Evolutionary conservation across 2,113 vertebrate species (phyloP), one percentile per base, ranked within the genome.

Genomic region (Poeciliopsis prolifica): DNA sequence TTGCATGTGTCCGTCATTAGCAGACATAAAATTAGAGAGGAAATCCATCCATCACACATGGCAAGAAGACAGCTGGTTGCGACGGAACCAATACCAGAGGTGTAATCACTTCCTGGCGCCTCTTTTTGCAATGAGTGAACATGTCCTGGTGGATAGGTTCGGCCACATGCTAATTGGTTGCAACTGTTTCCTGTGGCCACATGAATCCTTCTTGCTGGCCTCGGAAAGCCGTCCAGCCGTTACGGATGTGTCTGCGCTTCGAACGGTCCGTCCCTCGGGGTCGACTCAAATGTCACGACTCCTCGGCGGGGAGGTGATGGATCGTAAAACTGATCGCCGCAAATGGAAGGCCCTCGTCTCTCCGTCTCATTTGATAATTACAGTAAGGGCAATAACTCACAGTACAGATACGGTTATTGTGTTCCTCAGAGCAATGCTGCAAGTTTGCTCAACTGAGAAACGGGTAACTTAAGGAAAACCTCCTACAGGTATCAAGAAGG

Each of bases 91-190:
- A 72, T 63, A 75, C 70, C 37, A 80, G 74, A 87, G 86, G 83
- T 86, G 84, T 84, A 90, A 90, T 88, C 67, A 31, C 85, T 89
- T 93, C 91, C 90, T 92, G 90, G 88, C 86, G 80, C 84, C 88
- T 70, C 86, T 87, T 70, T 0, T 40, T 44, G 74, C 67, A 48
- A 24, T 73, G 48, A 40, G 75, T 13, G 2, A 9, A 58, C 42
- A 65, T 65, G 62, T 33, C 10, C 35, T 68, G 35, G n/a, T n/a
- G 30, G 72, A 68, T 26, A 75, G 24, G 12, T 63, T 70, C 71
- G 74, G 87, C 83, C 80, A 71, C 75, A 89, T 74, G 80, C 82
- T 86, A 87, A 90, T 88, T 71, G 85, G 84, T 80, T 63, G 33
- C 48, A 80, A 86, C 82, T 29, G 71, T 78, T 92, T 93, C 91